Conservation (phyloP, 2,797 vertebrate genomes). For the Neoniphon sammara region DNA sequence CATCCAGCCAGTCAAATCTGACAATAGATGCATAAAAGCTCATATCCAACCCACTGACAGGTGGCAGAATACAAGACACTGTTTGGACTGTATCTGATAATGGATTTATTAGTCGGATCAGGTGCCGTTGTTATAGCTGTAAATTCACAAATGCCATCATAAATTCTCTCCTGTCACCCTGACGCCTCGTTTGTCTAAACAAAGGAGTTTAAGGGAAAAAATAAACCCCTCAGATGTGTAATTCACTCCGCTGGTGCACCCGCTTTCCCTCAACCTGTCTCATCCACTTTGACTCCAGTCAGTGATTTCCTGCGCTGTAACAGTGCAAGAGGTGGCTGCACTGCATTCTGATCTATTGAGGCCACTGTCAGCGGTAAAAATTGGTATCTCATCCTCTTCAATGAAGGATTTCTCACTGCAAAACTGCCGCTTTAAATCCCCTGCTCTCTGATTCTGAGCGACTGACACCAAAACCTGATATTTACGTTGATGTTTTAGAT, state of each 20-base stretch:
- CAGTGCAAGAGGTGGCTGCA: conserved; percentile 6
- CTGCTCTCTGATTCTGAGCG: conserved; percentile 18
- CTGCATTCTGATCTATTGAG: background rate
- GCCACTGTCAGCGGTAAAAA: conserved; percentile 19
- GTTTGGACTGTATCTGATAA: background rate
- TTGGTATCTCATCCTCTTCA: conserved; percentile 22
- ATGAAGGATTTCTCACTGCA: conserved; percentile 16
- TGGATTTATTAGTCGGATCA: background rate
- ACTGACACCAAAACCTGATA: no score
- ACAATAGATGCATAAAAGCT: conserved; percentile 24
- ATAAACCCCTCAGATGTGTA: background rate
- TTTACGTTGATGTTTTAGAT: conserved; percentile 34
- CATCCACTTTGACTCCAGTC: background rate
- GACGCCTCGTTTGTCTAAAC: conserved; percentile 6
- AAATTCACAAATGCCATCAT: background rate
- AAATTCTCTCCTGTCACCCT: conserved; percentile 29
- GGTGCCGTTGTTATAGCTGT: background rate
- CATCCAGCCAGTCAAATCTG: conserved; percentile 23
- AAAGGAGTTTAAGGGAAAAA: conserved; percentile 19
- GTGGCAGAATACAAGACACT: conserved; percentile 37
- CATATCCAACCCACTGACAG: conserved; percentile 45
- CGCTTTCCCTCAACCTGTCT: no score
- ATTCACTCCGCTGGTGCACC: background rate
- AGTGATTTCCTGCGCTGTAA: background rate
- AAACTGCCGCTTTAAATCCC: conserved; percentile 9